Conservation (phyloP, 64 coral and sea anemone genomes). For the Trachythela sp. region DNA sequence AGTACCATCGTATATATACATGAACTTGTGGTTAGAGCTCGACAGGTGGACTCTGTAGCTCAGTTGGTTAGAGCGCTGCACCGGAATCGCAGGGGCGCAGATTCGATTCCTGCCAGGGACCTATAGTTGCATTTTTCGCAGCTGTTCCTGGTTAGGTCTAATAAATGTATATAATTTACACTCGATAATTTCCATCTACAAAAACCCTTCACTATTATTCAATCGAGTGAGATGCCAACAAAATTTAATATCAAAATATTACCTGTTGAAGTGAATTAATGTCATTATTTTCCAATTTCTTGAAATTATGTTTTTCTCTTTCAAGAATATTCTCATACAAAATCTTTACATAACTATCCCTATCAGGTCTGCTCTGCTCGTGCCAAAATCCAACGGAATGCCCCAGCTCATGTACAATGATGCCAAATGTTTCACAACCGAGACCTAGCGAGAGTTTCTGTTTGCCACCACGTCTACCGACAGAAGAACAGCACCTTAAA, state of each 20-base stretch:
- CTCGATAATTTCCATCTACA: too few relatives aligned
- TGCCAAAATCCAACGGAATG: conserved; percentile 55
- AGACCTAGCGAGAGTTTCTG: conserved; percentile 42
- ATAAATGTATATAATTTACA: too few relatives aligned
- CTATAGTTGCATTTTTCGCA: too few relatives aligned
- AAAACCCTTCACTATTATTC: too few relatives aligned
- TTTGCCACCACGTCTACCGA: conserved; percentile 45
- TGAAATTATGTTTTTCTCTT: conserved; percentile 25
- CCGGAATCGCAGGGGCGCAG: too few relatives aligned
- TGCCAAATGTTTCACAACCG: conserved; percentile 32
- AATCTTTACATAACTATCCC: conserved; percentile 53
- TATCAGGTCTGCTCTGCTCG: conserved; percentile 52
- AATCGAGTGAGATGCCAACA: too few relatives aligned
- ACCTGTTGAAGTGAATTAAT: conserved; percentile 23
- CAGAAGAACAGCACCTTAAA: conserved; percentile 47
- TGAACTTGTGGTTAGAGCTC: too few relatives aligned
- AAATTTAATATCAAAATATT: background rate
- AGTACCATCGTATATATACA: too few relatives aligned
- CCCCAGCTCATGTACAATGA: conserved; percentile 47
- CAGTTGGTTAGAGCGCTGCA: too few relatives aligned
- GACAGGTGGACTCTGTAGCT: too few relatives aligned
- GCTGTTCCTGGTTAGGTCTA: too few relatives aligned
- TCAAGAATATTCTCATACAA: conserved; percentile 27
- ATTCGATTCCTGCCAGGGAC: too few relatives aligned
- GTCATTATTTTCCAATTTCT: background rate